These are phyloP conservation scores for Ariolimax columbianus DNA, from an alignment of 2,888 invertebrate species.

Conservation along the genomic window DNA sequence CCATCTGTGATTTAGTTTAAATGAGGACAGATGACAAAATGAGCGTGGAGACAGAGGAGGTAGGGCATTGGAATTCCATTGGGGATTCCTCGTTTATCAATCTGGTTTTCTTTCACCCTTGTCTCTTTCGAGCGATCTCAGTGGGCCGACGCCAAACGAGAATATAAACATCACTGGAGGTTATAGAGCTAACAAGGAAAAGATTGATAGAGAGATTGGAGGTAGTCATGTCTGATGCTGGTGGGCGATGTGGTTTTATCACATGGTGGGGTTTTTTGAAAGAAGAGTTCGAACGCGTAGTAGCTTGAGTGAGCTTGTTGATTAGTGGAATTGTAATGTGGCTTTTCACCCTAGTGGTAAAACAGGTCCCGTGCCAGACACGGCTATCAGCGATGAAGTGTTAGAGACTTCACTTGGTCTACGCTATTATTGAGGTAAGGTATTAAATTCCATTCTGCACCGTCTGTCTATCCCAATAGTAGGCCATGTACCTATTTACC, in stretches of 20 bases:
- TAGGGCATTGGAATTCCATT: background rate
- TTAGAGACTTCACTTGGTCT: too few species aligned
- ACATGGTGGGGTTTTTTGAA: background rate
- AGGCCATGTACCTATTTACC: too few species aligned
- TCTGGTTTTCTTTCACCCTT: background rate
- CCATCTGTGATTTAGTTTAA: background rate
- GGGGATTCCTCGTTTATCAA: background rate
- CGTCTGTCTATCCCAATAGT: too few species aligned
- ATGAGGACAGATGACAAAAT: background rate
- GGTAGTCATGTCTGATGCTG: background rate
- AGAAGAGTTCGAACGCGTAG: background rate
- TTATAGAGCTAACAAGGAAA: slow-evolving; percentile 4
- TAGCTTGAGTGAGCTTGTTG: slow-evolving; percentile 7
- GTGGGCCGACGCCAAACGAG: background rate
- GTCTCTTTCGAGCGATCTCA: background rate
- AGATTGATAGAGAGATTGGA: slow-evolving; percentile 7
- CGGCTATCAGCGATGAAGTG: too few species aligned
- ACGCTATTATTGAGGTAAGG: too few species aligned
- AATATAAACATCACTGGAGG: background rate
- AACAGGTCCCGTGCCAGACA: too few species aligned
- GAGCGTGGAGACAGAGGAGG: background rate
- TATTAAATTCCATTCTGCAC: too few species aligned
- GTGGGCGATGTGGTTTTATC: background rate
- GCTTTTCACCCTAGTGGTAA: too few species aligned
- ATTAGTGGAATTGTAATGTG: too few species aligned